Base-by-base conservation (phyloP, 2,888 invertebrate species). In the Beris chalybata region DNA sequence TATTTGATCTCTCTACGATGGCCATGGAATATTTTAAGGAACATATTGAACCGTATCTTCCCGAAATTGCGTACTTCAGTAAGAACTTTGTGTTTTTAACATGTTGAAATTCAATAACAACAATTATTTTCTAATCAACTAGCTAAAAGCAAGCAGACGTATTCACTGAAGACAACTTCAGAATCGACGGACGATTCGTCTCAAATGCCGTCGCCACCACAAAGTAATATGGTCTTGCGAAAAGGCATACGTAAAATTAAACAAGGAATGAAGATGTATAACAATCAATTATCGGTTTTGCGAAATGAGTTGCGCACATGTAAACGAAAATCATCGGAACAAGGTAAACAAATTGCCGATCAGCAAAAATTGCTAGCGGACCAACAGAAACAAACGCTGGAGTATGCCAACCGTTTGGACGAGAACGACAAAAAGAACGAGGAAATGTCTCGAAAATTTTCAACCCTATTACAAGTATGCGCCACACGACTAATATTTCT, bases 1-100 rank as follows among this genome's bases (percentile, higher is more conserved):
- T 96, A 66, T 93, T 95, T 82, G 96, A 96, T 83, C 85, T 96
- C 71, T 95, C 95, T 47, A 94, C 95, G 47, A 96, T 96, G 96
- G 96, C 96, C 44, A 95, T 96, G 95, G 96, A 96, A 81, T 95
- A 95, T 81, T 96, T 96, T 81, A 95, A 95, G 79, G 95, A 96
- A 79, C 89, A 91, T 75, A 93, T 96, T 77, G 95, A 95, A 79
- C 93, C 95, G 6, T 89, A 89, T 72, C 83, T 94, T 75, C 94
- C 94, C 45, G 93, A 93, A 81, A 91, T 94, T 71, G 91, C 91
- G 56, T 93, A 92, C 78, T 93, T 93, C 79, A 90, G 90, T 72
- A 88, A 92, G 59, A 92, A 93, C 78, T 92, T 92, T 80, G 86
- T 91, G 75, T 91, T 92, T 72, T 71, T 78, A 71, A 74, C 78